Evolutionary conservation across 1,140 invertebrate genomes (phyloP).

Genomic region (Colletes gigas): DNA sequence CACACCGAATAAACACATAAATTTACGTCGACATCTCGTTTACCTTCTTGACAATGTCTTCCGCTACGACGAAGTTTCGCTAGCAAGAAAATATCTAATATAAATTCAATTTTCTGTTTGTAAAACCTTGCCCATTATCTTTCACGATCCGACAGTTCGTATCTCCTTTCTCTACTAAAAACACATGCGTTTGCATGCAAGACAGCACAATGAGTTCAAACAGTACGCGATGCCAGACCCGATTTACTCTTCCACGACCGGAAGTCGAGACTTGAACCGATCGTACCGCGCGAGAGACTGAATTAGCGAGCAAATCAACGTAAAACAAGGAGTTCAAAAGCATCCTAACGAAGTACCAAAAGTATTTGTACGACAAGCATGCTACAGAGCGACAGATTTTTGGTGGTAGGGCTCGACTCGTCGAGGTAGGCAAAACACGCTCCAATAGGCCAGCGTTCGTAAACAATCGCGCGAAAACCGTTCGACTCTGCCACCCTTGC

Average conservation of each 20-base stretch:
- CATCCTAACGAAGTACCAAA: constrained; percentile 32
- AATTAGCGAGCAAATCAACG: constrained; percentile 21
- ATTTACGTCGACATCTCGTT: not conserved
- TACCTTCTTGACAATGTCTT: not conserved
- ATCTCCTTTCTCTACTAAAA: constrained; percentile 48
- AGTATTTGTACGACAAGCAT: constrained; percentile 52
- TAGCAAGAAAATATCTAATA: no score
- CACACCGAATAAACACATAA: not conserved
- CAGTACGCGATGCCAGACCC: constrained; percentile 31
- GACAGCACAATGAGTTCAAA: constrained; percentile 23
- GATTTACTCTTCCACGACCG: constrained; percentile 14
- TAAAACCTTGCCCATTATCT: not conserved
- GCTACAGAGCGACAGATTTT: constrained; percentile 55
- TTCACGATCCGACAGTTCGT: constrained; percentile 40
- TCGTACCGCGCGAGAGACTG: constrained; percentile 14
- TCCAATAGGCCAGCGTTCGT: no score
- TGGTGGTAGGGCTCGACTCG: constrained; percentile 59
- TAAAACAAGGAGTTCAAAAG: constrained; percentile 33
- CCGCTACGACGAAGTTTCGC: not conserved
- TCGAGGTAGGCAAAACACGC: constrained; percentile 23
- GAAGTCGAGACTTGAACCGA: constrained; percentile 1
- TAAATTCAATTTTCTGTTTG: no score
- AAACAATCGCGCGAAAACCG: not conserved
- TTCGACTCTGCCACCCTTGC: not conserved
- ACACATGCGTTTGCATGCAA: constrained; percentile 55